Evolutionary conservation across 2,797 vertebrate genomes (phyloP).

Genomic region (Sebastes melanostomus): DNA sequence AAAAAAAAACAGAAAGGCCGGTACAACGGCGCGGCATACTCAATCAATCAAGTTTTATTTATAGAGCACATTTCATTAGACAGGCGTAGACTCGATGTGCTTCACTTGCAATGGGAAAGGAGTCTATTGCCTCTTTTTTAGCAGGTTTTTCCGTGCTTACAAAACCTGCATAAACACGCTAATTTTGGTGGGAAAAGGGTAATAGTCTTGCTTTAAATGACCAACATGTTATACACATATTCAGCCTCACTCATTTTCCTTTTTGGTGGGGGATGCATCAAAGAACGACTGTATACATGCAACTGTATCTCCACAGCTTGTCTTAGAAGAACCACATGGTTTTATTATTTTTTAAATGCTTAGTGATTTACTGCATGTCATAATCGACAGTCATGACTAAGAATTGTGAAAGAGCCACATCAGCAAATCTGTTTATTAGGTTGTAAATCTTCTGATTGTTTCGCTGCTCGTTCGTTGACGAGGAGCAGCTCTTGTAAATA

Average conservation of each 20-base stretch:
- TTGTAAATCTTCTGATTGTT: constrained; percentile 19
- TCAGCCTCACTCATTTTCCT: background rate
- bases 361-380: background rate
- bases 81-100: no score
- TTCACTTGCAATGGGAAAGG: no score
- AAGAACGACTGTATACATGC: background rate
- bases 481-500: background rate
- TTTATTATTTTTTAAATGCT: background rate
- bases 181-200: no score
- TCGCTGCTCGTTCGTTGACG: constrained; percentile 5
- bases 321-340: background rate
- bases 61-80: no score
- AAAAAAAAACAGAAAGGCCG: accelerated
- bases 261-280: background rate
- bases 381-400: background rate
- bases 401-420: constrained; percentile 21
- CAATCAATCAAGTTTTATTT: no score
- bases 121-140: no score
- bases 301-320: background rate
- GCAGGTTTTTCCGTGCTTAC: no score
- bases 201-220: background rate
- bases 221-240: background rate
- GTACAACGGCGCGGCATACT: no score
- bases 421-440: constrained; percentile 17
- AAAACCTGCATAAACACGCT: no score